Evolutionary conservation across 1,140 invertebrate species (phyloP).

Genomic region (Chlorops oryzae): DNA sequence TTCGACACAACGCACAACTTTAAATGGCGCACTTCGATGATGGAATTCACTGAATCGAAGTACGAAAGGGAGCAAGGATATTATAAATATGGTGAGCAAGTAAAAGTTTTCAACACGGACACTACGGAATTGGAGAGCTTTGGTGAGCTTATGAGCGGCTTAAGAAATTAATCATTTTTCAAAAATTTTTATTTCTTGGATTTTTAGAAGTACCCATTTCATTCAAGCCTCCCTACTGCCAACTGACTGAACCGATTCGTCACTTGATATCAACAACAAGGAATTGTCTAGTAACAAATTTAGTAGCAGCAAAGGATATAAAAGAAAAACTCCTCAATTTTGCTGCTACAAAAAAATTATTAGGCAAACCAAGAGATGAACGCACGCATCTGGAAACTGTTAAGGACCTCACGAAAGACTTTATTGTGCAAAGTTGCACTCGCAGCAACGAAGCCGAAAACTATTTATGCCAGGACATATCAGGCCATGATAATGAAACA

Average conservation of each 20-base stretch:
- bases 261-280: slow-evolving; percentile 25
- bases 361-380: no score
- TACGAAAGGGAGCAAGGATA: neutral
- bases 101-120: slow-evolving; percentile 28
- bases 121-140: slow-evolving; percentile 19
- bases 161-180: neutral
- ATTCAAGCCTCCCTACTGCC: slow-evolving; percentile 25
- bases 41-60: slow-evolving; percentile 2
- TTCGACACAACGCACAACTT: slow-evolving; percentile 19
- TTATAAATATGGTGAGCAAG: slow-evolving; percentile 28
- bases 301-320: no score
- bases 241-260: slow-evolving; percentile 21
- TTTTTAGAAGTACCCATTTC: slow-evolving; percentile 22
- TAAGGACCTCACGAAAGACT: no score
- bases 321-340: no score
- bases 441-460: no score
- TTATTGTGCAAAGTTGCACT: no score
- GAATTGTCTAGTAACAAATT: slow-evolving; percentile 22
- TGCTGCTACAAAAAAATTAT: no score
- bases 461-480: no score
- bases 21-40: slow-evolving; percentile 30
- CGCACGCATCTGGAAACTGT: no score
- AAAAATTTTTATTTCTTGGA: neutral
- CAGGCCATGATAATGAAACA: no score
- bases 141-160: slow-evolving; percentile 6